These are phyloP conservation scores for Eulemur coronatus DNA, from an alignment of 2,797 vertebrate species.

Conservation along the genomic window DNA sequence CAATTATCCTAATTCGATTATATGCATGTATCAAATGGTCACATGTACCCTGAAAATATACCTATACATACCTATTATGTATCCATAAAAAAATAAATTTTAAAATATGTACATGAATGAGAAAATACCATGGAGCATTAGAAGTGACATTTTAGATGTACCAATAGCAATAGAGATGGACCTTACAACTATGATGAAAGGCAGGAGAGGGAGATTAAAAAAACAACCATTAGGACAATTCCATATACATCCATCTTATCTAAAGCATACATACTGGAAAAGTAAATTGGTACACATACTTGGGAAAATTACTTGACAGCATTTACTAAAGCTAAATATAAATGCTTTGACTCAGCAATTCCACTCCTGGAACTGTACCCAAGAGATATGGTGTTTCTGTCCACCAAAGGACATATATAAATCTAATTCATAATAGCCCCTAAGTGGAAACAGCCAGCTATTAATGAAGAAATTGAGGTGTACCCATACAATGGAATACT, in stretches of 20 bases:
- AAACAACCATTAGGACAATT: not conserved
- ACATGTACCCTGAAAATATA: not conserved
- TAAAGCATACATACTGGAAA: not conserved
- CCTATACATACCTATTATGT: not conserved
- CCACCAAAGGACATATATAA: not conserved
- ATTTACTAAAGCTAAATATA: slow-evolving; percentile 3
- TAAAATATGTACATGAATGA: not conserved
- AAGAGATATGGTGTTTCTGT: not conserved
- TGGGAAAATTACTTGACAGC: not conserved
- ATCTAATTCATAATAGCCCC: not conserved
- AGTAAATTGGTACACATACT: not conserved
- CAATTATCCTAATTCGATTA: not conserved
- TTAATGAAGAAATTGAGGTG: not conserved
- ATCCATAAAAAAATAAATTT: not conserved
- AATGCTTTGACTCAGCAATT: not conserved
- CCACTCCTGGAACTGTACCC: not conserved
- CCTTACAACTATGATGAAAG: not conserved
- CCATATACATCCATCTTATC: not conserved
- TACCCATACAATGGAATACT: not conserved
- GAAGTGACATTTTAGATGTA: not conserved
- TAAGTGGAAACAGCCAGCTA: not conserved
- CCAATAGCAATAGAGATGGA: not conserved
- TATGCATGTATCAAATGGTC: not conserved
- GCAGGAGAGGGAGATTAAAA: too few relatives aligned
- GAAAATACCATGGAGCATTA: not conserved